A percentile compares a stretch with the other conserved stretches of the same genome.
Conservation (phyloP, 2,888 invertebrate genomes). For the Sesia apiformis region DNA sequence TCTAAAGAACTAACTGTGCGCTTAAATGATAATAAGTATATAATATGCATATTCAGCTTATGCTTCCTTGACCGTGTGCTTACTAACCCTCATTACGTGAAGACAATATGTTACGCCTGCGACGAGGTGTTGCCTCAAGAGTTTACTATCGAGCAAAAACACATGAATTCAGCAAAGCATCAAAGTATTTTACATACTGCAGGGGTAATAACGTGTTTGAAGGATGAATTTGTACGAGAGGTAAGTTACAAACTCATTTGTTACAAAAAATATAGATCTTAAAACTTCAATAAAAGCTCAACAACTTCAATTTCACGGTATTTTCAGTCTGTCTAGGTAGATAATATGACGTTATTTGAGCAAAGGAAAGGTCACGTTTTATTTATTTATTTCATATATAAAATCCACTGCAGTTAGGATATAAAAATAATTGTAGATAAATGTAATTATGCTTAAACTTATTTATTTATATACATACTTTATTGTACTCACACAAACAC, state of each 20-base stretch:
- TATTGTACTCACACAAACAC: no score
- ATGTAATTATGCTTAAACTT: no score
- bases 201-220: slow-evolving; percentile 16
- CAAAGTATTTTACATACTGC: slow-evolving; percentile 21
- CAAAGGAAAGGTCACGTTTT: no score
- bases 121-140: slow-evolving; percentile 16
- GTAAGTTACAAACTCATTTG: slow-evolving; percentile 18
- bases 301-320: no score
- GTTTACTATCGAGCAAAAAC: slow-evolving; percentile 16
- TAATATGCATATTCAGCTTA: slow-evolving; percentile 21
- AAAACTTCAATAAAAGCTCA: no score
- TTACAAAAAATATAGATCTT: neutral
- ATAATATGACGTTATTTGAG: no score
- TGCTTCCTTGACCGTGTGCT: slow-evolving; percentile 19
- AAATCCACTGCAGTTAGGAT: neutral
- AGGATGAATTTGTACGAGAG: slow-evolving; percentile 36
- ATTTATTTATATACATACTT: no score
- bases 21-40: neutral
- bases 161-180: slow-evolving; percentile 27
- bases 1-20: no score
- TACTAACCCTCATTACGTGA: slow-evolving; percentile 16
- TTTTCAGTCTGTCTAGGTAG: no score
- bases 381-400: neutral
- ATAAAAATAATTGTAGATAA: no score
- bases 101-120: slow-evolving; percentile 36